phyloP scores from a whole-genome alignment of 2,888 invertebrate species.

The Miltochrista miniata region DNA sequence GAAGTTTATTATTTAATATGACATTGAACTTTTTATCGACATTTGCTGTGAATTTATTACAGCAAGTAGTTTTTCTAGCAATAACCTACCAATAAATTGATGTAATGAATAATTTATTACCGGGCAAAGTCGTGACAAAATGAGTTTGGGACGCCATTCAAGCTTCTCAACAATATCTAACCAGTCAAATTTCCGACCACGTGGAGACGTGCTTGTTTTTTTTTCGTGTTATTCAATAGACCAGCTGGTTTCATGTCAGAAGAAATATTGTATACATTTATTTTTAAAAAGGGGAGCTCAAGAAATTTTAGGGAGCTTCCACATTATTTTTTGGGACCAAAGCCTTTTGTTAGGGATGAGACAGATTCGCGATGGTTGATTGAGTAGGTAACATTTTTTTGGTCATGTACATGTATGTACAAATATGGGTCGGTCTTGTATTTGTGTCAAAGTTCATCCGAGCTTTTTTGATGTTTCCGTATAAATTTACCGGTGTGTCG shows the following conservation, averaged over 20 bases:
- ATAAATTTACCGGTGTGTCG: conserved; percentile 8
- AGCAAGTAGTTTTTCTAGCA: conserved; percentile 34
- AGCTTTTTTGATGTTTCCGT: conserved; percentile 34
- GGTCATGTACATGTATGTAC: conserved; percentile 55
- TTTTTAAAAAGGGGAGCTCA: conserved; percentile 58
- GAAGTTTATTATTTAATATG: conserved; percentile 34
- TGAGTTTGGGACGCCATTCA: conserved; percentile 33
- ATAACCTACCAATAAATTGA: conserved; percentile 37
- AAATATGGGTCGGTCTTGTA: conserved; percentile 56
- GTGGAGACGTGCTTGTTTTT: conserved; percentile 54
- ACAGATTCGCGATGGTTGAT: conserved; percentile 63
- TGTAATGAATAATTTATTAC: conserved; percentile 47
- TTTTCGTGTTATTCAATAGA: conserved; percentile 64
- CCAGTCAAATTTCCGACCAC: conserved; percentile 69
- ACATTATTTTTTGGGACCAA: conserved; percentile 49
- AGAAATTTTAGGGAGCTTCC: conserved; percentile 64
- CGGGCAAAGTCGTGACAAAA: conserved; percentile 28
- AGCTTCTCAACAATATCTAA: conserved; percentile 37
- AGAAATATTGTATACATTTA: conserved; percentile 69
- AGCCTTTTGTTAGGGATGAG: conserved; percentile 59
- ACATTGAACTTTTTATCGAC: conserved; percentile 35
- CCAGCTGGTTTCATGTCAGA: conserved; percentile 75
- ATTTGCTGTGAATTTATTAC: conserved; percentile 48
- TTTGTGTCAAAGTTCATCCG: conserved; percentile 74
- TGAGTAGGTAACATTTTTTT: conserved; percentile 46